Conservation (phyloP, 2,113 vertebrate species). For the Actenoides lindsayi region DNA sequence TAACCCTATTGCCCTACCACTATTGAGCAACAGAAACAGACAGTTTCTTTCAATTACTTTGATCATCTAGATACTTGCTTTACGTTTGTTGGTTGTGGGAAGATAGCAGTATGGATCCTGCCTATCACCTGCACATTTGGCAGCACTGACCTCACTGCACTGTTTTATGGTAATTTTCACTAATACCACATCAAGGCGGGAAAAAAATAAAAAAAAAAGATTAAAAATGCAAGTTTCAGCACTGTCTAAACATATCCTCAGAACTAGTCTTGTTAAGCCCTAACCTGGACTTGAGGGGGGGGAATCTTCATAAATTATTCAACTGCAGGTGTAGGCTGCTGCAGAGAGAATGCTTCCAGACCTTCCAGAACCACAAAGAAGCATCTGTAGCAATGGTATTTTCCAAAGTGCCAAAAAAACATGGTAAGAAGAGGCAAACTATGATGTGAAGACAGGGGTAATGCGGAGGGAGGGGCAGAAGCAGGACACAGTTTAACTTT, state of each 20-base stretch:
- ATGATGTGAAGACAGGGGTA: not conserved
- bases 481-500: not conserved
- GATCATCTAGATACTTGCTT: not conserved
- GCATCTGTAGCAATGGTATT: not conserved
- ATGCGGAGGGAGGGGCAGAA: not conserved
- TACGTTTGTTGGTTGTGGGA: not conserved
- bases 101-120: not conserved
- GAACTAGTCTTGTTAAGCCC: not conserved
- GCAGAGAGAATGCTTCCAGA: not conserved
- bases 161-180: not conserved
- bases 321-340: not conserved
- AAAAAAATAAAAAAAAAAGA: too few species aligned
- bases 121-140: not conserved
- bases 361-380: not conserved
- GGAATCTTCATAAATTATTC: not conserved
- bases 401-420: not conserved
- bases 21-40: not conserved
- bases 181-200: not conserved
- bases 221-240: not conserved
- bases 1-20: not conserved
- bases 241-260: not conserved
- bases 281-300: not conserved
- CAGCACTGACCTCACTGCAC: not conserved
- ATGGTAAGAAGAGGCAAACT: not conserved
- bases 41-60: not conserved